Conservation (phyloP, 2,888 invertebrate genomes). For the Geotrupes spiniger region DNA sequence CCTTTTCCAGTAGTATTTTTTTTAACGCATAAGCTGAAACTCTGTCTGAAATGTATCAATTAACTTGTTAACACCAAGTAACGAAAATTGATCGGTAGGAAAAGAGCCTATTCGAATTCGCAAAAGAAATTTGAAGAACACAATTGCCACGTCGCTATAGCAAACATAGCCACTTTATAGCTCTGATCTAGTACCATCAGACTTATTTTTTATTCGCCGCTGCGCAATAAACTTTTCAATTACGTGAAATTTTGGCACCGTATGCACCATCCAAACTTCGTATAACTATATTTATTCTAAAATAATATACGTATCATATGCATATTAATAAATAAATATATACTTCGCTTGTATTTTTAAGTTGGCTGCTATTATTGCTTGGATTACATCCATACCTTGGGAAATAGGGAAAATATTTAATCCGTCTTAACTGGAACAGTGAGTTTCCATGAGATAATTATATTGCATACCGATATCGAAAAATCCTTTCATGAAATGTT, state of each 20-base stretch:
- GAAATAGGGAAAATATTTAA: conserved; percentile 62
- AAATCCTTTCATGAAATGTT: conserved; percentile 54
- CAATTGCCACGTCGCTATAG: conserved; percentile 65
- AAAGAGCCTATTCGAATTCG: conserved; percentile 83
- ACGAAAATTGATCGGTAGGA: too few species aligned
- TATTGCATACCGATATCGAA: conserved; percentile 63
- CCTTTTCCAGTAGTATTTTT: conserved; percentile 63
- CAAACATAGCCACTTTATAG: conserved; percentile 69
- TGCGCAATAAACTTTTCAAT: conserved; percentile 58
- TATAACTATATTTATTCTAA: conserved; percentile 68
- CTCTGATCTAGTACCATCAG: conserved; percentile 69
- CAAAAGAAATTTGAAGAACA: conserved; percentile 71
- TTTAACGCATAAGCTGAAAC: conserved; percentile 70
- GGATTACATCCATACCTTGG: conserved; percentile 63
- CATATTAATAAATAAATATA: too few species aligned
- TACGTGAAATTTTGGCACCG: conserved; percentile 72
- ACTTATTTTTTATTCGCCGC: conserved; percentile 69
- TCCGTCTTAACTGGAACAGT: conserved; percentile 66
- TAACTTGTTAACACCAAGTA: background rate
- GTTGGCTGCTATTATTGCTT: conserved; percentile 54
- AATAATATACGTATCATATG: too few species aligned
- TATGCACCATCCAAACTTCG: conserved; percentile 78
- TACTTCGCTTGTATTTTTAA: conserved; percentile 59
- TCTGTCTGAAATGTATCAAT: conserved; percentile 52
- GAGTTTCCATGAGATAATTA: conserved; percentile 77